Evolutionary conservation across 2,888 invertebrate species (phyloP).

Genomic region (Sesia bembeciformis): DNA sequence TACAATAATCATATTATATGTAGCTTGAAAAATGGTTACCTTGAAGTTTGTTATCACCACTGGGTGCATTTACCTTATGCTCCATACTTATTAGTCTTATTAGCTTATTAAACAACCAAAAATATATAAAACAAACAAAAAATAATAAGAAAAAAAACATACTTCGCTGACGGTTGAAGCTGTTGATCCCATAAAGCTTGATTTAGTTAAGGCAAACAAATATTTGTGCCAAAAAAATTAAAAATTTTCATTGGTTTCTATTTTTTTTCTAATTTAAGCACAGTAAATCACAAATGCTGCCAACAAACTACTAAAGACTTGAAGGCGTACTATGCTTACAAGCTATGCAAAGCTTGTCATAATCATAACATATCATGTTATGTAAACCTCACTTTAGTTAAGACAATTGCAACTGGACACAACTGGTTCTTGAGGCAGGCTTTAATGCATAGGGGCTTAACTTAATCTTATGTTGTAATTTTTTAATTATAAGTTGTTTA

Average conservation of each 20-base stretch:
- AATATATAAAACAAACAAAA: slow-evolving; percentile 1
- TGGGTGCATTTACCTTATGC: neutral
- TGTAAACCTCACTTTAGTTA: slow-evolving; percentile 32
- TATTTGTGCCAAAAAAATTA: slow-evolving; percentile 7
- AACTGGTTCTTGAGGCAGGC: slow-evolving; percentile 19
- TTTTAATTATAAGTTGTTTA: too few relatives aligned
- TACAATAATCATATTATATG: too few relatives aligned
- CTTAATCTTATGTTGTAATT: neutral
- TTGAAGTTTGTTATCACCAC: slow-evolving; percentile 3
- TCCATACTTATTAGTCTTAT: neutral
- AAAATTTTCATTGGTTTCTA: neutral
- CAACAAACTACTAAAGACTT: neutral
- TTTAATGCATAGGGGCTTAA: slow-evolving; percentile 14
- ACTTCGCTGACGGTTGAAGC: slow-evolving; percentile 32
- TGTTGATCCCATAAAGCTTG: slow-evolving; percentile 44
- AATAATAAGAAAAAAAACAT: slow-evolving; percentile 13
- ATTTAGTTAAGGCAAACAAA: slow-evolving; percentile 11
- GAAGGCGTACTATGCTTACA: neutral
- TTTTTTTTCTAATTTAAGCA: neutral
- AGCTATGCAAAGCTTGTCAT: neutral
- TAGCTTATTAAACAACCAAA: neutral
- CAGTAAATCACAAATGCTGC: neutral
- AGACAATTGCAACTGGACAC: slow-evolving; percentile 21
- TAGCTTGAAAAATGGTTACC: slow-evolving; percentile 2
- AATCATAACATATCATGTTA: slow-evolving; percentile 21